phyloP scores from a whole-genome alignment of 2,113 vertebrate species.

The Hoplias malabaricus region DNA sequence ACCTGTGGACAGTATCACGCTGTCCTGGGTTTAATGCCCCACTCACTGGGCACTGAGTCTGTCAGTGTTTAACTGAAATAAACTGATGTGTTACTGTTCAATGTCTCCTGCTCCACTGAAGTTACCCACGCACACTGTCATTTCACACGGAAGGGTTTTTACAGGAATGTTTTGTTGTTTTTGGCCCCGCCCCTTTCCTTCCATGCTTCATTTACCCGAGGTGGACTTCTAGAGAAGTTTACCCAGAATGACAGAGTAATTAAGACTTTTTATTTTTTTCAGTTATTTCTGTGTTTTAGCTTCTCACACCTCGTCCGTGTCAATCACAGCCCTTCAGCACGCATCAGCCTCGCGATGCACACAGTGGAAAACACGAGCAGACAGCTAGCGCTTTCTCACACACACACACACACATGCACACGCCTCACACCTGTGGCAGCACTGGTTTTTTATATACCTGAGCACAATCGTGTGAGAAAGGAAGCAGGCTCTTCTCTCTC shows the following conservation, averaged over 20 bases:
- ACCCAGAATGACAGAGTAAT: slow-evolving; percentile 70
- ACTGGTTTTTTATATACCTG: slow-evolving; percentile 20
- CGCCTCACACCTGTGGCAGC: slow-evolving; percentile 51
- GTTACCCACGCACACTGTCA: not conserved
- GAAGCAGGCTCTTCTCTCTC: not conserved
- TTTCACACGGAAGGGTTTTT: slow-evolving; percentile 49
- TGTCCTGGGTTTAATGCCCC: too few relatives aligned
- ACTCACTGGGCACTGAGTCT: too few relatives aligned
- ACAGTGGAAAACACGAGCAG: slow-evolving; percentile 63
- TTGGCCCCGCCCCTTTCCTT: not conserved
- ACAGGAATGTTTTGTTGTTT: slow-evolving; percentile 26
- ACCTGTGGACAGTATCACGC: too few relatives aligned
- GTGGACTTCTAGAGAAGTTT: slow-evolving; percentile 64
- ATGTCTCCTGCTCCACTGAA: not conserved
- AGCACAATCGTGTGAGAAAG: slow-evolving; percentile 41
- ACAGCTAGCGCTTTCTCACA: slow-evolving; percentile 50
- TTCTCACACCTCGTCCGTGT: slow-evolving; percentile 69
- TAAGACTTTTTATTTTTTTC: slow-evolving; percentile 45
- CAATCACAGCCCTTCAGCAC: slow-evolving; percentile 73
- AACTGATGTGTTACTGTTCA: too few relatives aligned
- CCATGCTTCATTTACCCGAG: slow-evolving; percentile 66
- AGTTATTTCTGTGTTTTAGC: not conserved
- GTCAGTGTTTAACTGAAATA: too few relatives aligned
- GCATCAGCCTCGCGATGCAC: slow-evolving; percentile 71
- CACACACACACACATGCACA: not conserved